A percentile compares a stretch with the other conserved stretches of the same genome.
Conservation (phyloP, 2,797 vertebrate genomes). For the Artibeus lituratus region DNA sequence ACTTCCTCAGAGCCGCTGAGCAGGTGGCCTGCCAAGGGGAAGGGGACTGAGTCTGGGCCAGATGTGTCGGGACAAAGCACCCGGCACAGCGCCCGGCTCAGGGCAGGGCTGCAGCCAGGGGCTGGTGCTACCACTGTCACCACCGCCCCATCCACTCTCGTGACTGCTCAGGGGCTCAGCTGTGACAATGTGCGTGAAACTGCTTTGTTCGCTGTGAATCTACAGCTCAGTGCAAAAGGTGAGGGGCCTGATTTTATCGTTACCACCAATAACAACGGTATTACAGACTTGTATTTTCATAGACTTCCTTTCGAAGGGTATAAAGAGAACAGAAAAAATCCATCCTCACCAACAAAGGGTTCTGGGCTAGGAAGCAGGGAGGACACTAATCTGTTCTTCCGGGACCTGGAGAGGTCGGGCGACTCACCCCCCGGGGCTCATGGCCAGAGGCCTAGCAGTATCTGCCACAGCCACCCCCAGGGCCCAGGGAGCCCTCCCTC, state of each 20-base stretch:
- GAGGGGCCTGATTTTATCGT: not conserved
- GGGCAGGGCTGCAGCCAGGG: not conserved
- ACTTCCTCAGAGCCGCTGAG: not conserved
- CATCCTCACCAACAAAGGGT: not conserved
- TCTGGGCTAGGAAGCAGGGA: not conserved
- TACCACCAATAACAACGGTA: not conserved
- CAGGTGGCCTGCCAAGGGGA: not conserved
- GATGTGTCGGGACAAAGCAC: not conserved
- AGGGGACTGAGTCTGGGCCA: not conserved
- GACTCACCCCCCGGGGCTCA: rapidly evolving
- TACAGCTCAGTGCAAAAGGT: not conserved
- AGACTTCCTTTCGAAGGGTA: not conserved
- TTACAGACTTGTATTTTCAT: not conserved
- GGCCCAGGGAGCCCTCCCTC: not conserved
- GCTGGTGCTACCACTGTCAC: not conserved
- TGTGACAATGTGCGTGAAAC: rapidly evolving
- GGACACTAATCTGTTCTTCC: not conserved
- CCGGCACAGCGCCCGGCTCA: not conserved
- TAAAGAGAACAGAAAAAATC: not conserved
- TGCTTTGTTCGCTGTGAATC: not conserved
- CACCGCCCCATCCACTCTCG: not conserved
- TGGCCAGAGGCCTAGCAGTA: not conserved
- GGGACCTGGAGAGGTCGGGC: not conserved
- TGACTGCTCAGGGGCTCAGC: not conserved
- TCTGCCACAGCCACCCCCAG: not conserved